Base-by-base conservation (phyloP, 2,888 invertebrate species). In the Omphaloscelis lunosa region DNA sequence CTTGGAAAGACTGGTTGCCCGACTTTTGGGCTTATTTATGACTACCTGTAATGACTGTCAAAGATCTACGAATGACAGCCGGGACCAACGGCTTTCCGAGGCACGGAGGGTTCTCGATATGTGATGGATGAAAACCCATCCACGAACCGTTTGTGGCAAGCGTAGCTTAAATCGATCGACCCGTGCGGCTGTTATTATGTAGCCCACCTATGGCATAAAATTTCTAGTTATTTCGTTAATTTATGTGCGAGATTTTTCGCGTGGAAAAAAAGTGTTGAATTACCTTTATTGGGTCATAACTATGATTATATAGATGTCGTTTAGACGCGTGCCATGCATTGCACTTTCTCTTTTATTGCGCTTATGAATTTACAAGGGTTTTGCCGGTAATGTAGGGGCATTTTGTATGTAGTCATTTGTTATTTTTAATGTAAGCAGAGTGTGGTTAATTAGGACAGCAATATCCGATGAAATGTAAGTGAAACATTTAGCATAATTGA, bases 251-350 rank as follows among this genome's bases (percentile, higher is more conserved):
- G 85, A 89, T 90, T 90, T 91, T 90, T 88, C 86, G 90, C 89
- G 89, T 89, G 90, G 86, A 88, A 88, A 77, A 87, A 89, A 88
- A 88, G 84, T 80, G 77, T 82, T 85, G 86, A 89, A 90, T 90
- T 90, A 91, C 91, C 87, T 90, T 90, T 91, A 92, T 90, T 88
- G 89, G 88, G 73, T 85, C 87, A 91, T 92, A 89, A 92, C 90
- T 79, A 76, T 72, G 75, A 81, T 59, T 79, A 83, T 87, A 82
- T 84, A 89, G 72, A 66, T 34, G 74, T 68, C 72, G 66, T 72
- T 78, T 72, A 75, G 71, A 73, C 70, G 77, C 72, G 77, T 76
- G 79, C 56, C 53, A 34, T 53, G 67, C 68, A 75, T 74, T 75
- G 79, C 74, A 85, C 53, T 53, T 58, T 51, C 1, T 41, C 81